These are phyloP conservation scores for Euschistus heros DNA, from an alignment of 1,140 invertebrate species.

Conservation along the genomic window DNA sequence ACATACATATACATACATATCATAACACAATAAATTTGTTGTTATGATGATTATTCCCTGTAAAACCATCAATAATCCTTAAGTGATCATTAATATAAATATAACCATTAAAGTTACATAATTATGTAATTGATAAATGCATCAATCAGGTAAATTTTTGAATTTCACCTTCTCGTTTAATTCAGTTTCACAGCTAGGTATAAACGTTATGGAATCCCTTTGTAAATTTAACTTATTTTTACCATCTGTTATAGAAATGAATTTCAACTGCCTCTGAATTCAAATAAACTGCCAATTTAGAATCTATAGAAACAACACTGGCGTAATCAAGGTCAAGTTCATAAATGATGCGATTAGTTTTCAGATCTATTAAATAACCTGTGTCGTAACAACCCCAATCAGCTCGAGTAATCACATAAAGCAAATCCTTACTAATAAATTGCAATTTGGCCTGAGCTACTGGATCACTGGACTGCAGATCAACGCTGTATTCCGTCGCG, in stretches of 20 bases:
- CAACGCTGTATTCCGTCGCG: not conserved
- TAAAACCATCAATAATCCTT: no score
- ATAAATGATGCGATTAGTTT: not conserved
- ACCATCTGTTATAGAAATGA: not conserved
- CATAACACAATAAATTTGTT: no score
- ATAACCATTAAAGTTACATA: no score
- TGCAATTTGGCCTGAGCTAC: conserved; percentile 3
- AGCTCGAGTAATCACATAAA: not conserved
- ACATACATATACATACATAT: no score
- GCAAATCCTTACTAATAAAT: not conserved
- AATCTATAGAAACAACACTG: conserved; percentile 2
- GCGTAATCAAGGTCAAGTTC: not conserved
- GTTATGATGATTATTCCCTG: no score
- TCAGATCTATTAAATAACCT: not conserved
- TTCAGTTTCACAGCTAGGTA: no score
- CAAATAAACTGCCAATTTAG: not conserved
- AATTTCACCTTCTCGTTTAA: no score
- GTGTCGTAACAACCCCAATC: conserved; percentile 1
- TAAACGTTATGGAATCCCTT: no score
- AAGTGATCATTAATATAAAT: no score
- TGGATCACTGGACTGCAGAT: not conserved
- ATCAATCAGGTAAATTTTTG: no score
- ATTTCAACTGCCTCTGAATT: conserved; percentile 5
- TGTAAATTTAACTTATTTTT: no score
- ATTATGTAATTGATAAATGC: no score